phyloP scores from a whole-genome alignment of 2,797 vertebrate genomes.

The Lutjanus campechanus region DNA sequence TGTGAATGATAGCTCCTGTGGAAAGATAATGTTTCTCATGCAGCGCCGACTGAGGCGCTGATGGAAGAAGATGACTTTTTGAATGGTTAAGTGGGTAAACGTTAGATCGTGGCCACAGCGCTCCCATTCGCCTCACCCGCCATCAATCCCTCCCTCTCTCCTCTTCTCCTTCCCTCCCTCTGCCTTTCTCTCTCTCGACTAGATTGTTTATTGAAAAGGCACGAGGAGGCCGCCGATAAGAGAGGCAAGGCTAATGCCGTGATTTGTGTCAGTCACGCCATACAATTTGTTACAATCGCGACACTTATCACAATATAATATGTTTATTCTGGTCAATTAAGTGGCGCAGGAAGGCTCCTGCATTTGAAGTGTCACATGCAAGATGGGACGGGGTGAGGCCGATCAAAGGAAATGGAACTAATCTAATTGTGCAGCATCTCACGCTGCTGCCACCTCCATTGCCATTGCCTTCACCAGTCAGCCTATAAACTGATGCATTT shows the following conservation, averaged over 20 bases:
- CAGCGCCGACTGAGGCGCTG: conserved; percentile 74
- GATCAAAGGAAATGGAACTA: conserved; percentile 86
- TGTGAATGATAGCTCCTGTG: conserved; percentile 83
- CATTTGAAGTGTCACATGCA: conserved; percentile 81
- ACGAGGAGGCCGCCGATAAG: conserved; percentile 81
- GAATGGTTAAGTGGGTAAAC: conserved; percentile 85
- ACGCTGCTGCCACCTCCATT: conserved; percentile 56
- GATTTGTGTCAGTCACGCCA: conserved; percentile 86
- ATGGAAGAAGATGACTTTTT: conserved; percentile 85
- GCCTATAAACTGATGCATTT: conserved; percentile 63
- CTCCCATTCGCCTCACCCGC: conserved; percentile 71
- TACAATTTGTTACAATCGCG: conserved; percentile 86
- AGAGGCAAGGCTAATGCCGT: conserved; percentile 83
- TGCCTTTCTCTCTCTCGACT: conserved; percentile 57
- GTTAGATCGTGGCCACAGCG: conserved; percentile 75
- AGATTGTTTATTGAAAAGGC: conserved; percentile 85
- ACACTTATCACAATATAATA: conserved; percentile 87
- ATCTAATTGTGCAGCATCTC: conserved; percentile 80
- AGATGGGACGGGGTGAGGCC: conserved; percentile 73
- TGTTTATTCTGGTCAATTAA: conserved; percentile 89
- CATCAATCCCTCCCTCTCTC: conserved; percentile 73
- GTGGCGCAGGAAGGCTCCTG: conserved; percentile 75
- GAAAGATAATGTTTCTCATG: conserved; percentile 85
- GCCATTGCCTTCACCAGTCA: conserved; percentile 37
- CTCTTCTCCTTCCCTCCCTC: conserved; percentile 34